phyloP scores from a whole-genome alignment of 2,797 vertebrate species.

The Tauraco hartlaubi region DNA sequence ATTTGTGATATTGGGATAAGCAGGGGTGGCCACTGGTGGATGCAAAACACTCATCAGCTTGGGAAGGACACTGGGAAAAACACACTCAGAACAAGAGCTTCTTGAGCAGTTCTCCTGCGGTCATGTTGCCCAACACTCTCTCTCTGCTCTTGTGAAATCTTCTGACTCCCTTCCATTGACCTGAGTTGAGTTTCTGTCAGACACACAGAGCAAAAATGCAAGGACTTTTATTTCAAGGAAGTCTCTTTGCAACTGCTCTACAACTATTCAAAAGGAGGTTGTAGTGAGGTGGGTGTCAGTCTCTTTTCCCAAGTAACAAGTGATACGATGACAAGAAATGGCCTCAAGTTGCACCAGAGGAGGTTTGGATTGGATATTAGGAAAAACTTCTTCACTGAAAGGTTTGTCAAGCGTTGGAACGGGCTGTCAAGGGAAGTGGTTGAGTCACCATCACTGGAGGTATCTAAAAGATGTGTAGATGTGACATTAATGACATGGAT shows the following conservation, averaged over 20 bases:
- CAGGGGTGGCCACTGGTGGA: neutral
- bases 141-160: neutral
- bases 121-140: accelerated
- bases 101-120: neutral
- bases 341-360: no score
- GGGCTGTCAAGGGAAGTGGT: no score
- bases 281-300: no score
- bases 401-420: no score
- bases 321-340: no score
- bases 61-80: neutral
- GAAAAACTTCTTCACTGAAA: no score
- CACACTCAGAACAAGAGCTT: neutral
- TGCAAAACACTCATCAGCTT: neutral
- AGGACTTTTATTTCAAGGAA: neutral
- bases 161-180: neutral
- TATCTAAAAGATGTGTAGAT: no score
- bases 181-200: neutral
- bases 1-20: neutral
- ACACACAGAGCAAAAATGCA: neutral
- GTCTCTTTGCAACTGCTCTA: neutral
- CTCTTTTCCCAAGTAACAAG: no score
- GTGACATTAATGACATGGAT: no score
- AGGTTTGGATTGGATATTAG: no score
- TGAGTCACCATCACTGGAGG: no score
- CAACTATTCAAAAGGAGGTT: no score